Base-by-base conservation (phyloP, 2,797 vertebrate genomes). In the Trachops cirrhosus region DNA sequence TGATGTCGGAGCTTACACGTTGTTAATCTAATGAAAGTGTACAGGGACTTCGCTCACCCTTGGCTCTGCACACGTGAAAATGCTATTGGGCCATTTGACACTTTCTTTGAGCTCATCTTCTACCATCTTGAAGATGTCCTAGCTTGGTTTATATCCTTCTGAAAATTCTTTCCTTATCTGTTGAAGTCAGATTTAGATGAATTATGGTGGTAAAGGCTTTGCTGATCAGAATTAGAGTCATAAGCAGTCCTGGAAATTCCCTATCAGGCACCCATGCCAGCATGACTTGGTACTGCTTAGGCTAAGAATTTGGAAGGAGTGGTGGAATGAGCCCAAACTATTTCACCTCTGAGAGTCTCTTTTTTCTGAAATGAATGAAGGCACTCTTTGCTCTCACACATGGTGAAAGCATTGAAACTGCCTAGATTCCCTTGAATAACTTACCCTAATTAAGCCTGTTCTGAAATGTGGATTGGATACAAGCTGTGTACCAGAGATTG, bases 1-100 rank as follows among this genome's bases (percentile, higher is more conserved):
- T 92, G 84, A 97, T 98, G 96, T 97, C 97, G 98, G 97, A 98
- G 89, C 59, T 88, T 94, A 96, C 79, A 73, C 46, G 75, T 85
- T 87, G n/a, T 78, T 97, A 96, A 98, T 96, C 79, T 93, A 96
- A 84, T 96, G 96, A 90, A 98, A 97, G 78, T 68, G 93, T 24
- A 41, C 39, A 94, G 74, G 24, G 91, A 94, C 96, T 97, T 97
- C 95, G 96, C 78, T 93, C 34, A 24, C 67, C 50, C 24, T 39
- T 64, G 91, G 73, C 50, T 59, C 87, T 67, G 64, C 41, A 4
- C 14, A 18, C 37, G 8, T 29, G 62, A 97, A 89, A 94, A 86
- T 64, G 96, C 96, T 77, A 10, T 75, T 87, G 32, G 93, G 79
- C 52, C 0, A 7, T 73, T 88, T 44, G 74, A 6, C 89, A 70